These are phyloP conservation scores for Drosophila parabipectinata DNA, from an alignment of 1,140 invertebrate genomes.

Conservation along the genomic window DNA sequence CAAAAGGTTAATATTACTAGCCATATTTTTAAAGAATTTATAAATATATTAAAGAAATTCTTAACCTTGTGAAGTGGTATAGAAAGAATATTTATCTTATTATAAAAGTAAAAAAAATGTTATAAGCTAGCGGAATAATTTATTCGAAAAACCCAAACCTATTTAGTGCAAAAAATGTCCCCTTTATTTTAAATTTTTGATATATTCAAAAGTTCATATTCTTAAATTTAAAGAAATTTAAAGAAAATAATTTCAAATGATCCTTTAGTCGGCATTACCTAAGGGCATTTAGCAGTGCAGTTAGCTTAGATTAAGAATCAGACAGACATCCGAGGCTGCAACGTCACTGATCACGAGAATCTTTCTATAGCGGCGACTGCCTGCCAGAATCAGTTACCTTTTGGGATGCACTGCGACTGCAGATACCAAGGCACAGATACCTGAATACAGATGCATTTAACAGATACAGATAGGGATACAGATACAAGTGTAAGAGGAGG, in stretches of 20 bases:
- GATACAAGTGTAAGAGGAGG: conserved; percentile 27
- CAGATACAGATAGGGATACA: conserved; percentile 22
- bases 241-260: background rate
- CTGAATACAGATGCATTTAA: conserved; percentile 7
- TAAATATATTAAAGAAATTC: conserved; percentile 29
- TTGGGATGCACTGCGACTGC: conserved; percentile 59
- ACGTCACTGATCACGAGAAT: conserved; percentile 71
- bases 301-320: conserved; percentile 33
- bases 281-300: conserved; percentile 7
- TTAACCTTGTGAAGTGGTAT: too few relatives aligned
- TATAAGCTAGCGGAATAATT: too few relatives aligned
- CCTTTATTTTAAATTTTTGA: too few relatives aligned
- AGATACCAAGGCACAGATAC: conserved; percentile 15
- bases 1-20: background rate
- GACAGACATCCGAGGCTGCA: conserved; percentile 37
- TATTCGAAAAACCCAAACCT: too few relatives aligned
- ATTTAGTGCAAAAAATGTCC: too few relatives aligned
- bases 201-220: too few relatives aligned
- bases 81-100: too few relatives aligned
- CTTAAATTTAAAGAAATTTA: background rate
- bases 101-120: too few relatives aligned
- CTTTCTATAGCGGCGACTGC: conserved; percentile 58
- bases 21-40: conserved; percentile 19
- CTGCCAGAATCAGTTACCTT: conserved; percentile 55
- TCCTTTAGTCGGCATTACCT: background rate